Conservation (phyloP, 2,888 invertebrate species). For the Cheilosia vernalis region DNA sequence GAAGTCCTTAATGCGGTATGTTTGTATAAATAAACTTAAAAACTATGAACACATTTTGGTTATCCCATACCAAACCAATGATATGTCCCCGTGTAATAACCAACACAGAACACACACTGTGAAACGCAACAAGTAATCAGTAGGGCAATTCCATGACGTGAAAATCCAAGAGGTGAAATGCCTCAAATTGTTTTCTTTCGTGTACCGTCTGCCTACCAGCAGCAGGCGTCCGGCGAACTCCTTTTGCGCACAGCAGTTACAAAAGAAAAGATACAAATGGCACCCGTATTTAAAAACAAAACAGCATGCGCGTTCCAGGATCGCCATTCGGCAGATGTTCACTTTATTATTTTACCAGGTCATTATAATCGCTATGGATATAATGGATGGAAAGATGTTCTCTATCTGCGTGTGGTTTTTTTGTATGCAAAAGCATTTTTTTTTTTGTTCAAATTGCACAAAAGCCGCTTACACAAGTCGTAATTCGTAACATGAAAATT, state of each 20-base stretch:
- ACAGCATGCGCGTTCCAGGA: slow-evolving; percentile 60
- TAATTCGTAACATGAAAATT: slow-evolving; percentile 45
- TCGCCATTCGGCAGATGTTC: slow-evolving; percentile 66
- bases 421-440: slow-evolving; percentile 28
- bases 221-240: background rate
- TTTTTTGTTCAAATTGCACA: slow-evolving; percentile 58
- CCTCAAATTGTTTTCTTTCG: background rate
- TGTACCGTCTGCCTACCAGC: background rate
- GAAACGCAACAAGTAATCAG: slow-evolving; percentile 5
- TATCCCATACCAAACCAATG: background rate
- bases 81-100: too few species aligned
- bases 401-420: background rate
- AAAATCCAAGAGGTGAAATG: background rate
- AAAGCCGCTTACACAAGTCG: slow-evolving; percentile 59
- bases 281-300: slow-evolving; percentile 62
- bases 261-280: slow-evolving; percentile 35
- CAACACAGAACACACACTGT: background rate
- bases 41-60: background rate
- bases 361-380: slow-evolving; percentile 48
- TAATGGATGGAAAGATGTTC: slow-evolving; percentile 4
- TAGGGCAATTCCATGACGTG: background rate
- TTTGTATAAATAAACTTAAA: background rate
- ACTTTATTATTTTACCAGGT: slow-evolving; percentile 53
- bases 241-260: slow-evolving; percentile 47
- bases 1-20: background rate